These are phyloP conservation scores for Amphiprion ocellaris DNA, from an alignment of 2,113 vertebrate genomes.

Conservation along the genomic window DNA sequence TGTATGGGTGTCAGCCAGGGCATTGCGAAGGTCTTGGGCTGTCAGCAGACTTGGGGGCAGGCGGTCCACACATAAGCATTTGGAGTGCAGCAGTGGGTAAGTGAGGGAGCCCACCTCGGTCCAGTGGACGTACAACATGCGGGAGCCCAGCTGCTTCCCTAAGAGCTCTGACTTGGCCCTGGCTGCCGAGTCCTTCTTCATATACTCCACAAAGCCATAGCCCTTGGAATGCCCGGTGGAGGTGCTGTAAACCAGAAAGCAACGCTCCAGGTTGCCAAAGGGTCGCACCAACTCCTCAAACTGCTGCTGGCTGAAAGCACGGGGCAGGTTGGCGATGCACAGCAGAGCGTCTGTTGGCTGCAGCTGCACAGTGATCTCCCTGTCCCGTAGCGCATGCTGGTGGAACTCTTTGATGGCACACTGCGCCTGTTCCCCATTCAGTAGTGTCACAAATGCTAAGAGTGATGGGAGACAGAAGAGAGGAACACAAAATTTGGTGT, in stretches of 20 bases:
- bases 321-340: constrained; percentile 93
- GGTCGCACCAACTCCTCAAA: constrained; percentile 94
- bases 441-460: constrained; percentile 91
- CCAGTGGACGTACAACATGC: constrained; percentile 96
- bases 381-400: constrained; percentile 87
- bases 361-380: constrained; percentile 92
- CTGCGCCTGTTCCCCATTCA: constrained; percentile 94
- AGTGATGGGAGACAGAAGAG: not conserved
- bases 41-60: constrained; percentile 87
- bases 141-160: constrained; percentile 91
- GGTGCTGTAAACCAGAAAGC: constrained; percentile 92
- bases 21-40: constrained; percentile 82
- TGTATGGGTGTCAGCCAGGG: constrained; percentile 79
- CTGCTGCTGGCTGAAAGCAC: constrained; percentile 89
- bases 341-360: constrained; percentile 93
- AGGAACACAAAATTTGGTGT: constrained; percentile 1
- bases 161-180: constrained; percentile 93
- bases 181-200: constrained; percentile 96
- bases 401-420: constrained; percentile 90
- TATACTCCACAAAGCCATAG: constrained; percentile 96
- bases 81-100: constrained; percentile 87
- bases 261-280: constrained; percentile 95
- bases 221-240: constrained; percentile 91
- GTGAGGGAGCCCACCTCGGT: constrained; percentile 92
- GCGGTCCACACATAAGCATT: constrained; percentile 91